phyloP scores from a whole-genome alignment of 2,888 invertebrate species.

The Monochamus alternatus region DNA sequence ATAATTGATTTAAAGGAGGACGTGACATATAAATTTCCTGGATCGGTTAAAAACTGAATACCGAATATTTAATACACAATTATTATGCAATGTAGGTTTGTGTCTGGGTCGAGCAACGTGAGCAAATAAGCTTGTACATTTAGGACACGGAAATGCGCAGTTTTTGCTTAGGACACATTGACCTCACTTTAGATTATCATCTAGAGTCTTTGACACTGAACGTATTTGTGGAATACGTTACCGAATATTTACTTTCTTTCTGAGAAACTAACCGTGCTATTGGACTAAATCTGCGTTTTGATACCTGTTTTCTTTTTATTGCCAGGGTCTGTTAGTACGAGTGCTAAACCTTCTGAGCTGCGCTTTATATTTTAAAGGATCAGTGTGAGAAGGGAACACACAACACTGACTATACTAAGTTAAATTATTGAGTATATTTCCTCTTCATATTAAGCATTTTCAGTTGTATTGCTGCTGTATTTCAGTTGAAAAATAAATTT shows the following conservation, averaged over 20 bases:
- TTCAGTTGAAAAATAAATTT: too few relatives aligned
- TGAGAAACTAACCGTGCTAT: conserved; percentile 40
- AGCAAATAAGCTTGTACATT: conserved; percentile 35
- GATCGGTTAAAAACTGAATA: neutral
- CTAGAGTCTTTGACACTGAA: conserved; percentile 40
- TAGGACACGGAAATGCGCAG: conserved; percentile 46
- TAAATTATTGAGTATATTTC: too few relatives aligned
- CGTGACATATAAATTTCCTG: neutral
- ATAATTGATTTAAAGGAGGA: too few relatives aligned
- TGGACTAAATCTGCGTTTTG: conserved; percentile 19
- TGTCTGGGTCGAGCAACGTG: conserved; percentile 33
- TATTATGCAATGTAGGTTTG: conserved; percentile 36
- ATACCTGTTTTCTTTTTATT: conserved; percentile 30
- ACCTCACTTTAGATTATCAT: conserved; percentile 34
- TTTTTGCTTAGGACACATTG: conserved; percentile 42
- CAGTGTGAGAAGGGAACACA: too few relatives aligned
- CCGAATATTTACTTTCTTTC: conserved; percentile 44
- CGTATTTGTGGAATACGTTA: conserved; percentile 30
- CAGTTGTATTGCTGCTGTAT: too few relatives aligned
- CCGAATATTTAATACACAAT: conserved; percentile 5
- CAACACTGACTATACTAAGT: too few relatives aligned
- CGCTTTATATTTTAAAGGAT: too few relatives aligned
- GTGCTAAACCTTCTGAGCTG: neutral
- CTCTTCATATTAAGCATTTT: too few relatives aligned
- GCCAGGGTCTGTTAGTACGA: conserved; percentile 16